A percentile compares a stretch with the other conserved stretches of the same genome.
Conservation (phyloP, 2,888 invertebrate genomes). For the Leptinotarsa haldemani region DNA sequence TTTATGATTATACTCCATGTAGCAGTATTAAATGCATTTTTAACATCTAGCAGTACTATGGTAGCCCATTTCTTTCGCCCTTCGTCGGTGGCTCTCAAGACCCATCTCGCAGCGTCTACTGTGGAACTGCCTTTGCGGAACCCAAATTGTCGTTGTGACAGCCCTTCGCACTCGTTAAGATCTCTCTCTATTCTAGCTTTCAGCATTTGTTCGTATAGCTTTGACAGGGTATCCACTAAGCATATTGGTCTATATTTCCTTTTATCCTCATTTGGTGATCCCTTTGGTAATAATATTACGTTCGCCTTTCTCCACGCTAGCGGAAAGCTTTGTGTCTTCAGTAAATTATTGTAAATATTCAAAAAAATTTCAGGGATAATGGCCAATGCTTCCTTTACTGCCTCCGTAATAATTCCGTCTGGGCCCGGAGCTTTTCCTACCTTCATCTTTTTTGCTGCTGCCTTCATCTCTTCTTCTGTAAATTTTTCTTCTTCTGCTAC, state of each 20-base stretch:
- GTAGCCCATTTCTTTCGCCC: too few species aligned
- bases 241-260: not conserved
- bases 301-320: not conserved
- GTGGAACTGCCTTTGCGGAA: not conserved
- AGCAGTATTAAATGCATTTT: too few species aligned
- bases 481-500: not conserved
- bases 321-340: not conserved
- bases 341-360: not conserved
- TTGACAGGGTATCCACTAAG: not conserved
- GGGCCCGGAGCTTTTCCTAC: slow-evolving; percentile 25
- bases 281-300: not conserved
- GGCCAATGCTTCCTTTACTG: slow-evolving; percentile 12
- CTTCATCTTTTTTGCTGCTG: slow-evolving; percentile 28
- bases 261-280: not conserved
- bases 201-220: not conserved
- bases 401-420: slow-evolving; percentile 27
- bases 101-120: not conserved
- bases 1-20: too few species aligned
- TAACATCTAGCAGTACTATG: too few species aligned
- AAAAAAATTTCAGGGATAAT: not conserved
- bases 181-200: not conserved
- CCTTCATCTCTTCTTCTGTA: slow-evolving; percentile 29
- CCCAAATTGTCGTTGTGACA: not conserved
- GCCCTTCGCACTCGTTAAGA: not conserved
- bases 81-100: too few species aligned